phyloP scores from a whole-genome alignment of 2,888 invertebrate genomes.

The Ariolimax columbianus region DNA sequence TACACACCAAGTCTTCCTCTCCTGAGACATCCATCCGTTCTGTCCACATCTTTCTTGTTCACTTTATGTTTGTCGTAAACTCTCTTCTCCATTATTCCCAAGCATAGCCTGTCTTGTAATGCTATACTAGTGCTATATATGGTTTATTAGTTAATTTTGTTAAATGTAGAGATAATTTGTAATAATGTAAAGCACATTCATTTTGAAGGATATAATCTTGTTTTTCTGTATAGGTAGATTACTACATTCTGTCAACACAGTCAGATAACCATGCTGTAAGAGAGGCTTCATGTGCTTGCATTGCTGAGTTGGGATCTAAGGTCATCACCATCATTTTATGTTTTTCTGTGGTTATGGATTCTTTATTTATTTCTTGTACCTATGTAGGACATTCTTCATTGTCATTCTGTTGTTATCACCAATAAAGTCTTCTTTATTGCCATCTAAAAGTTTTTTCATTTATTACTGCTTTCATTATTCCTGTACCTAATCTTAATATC shows the following conservation, averaged over 20 bases:
- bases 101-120: no score
- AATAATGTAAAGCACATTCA: no score
- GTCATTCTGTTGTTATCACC: background rate
- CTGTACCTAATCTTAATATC: no score
- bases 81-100: no score
- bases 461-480: no score
- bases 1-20: no score
- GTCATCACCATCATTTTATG: conserved; percentile 57
- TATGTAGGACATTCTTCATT: background rate
- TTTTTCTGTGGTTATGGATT: background rate
- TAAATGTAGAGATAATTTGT: no score
- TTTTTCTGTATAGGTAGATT: conserved; percentile 76
- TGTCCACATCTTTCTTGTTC: no score
- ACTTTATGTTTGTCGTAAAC: no score
- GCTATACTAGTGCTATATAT: no score
- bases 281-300: conserved; percentile 82
- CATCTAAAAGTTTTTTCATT: background rate
- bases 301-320: conserved; percentile 81
- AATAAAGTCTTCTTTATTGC: background rate
- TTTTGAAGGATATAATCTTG: background rate
- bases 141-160: no score
- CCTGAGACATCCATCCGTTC: no score
- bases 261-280: conserved; percentile 82
- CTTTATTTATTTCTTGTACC: background rate
- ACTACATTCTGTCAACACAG: conserved; percentile 80